Base-by-base conservation (phyloP, 2,113 vertebrate species). In the Gymnocephalus cernua region DNA sequence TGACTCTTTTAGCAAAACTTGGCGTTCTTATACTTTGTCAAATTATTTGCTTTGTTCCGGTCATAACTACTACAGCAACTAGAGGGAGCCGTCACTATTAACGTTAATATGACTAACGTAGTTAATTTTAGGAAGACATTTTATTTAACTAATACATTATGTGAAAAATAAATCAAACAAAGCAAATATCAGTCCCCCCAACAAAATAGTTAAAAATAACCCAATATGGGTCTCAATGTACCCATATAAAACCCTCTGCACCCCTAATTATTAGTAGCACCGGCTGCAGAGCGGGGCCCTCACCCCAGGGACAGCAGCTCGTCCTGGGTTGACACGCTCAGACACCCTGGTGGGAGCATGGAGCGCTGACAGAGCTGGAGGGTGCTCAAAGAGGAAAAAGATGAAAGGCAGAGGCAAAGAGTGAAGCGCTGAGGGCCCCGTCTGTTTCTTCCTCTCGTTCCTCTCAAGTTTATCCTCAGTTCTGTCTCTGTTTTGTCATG, bases 401-500 rank as follows among this genome's bases (percentile, higher is more conserved):
- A 92, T 91, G 85, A 94, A 91, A 91, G 87, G 58, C 21, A 0
- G 79, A 83, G 74, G 51, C 59, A 23, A 48, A 53, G 68, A 63
- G 50, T 66, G 68, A 80, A 82, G 45, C 3, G 35, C 90, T 79
- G 73, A 77, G 69, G 74, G 86, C 74, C 69, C 63, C 67, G 57
- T 82, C 80, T 70, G 74, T 65, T 59, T 77, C 82, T 72, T 48
- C 67, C 70, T 65, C 47, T 62, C 15, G 2, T 27, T 61, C 14
- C 0, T 71, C 73, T 68, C 48, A 63, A 73, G 45, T 75, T 64
- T 56, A 66, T 44, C 45, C 59, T 56, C 35, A 66, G 8, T 57
- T 79, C 63, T 73, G 19, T 23, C 53, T 61, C 57, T 74, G 41
- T 79, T 84, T 67, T 67, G 61, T 85, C 25, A 44, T 67, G 72